Evolutionary conservation across 2,888 invertebrate genomes (phyloP).

Genomic region (Mythimna ferrago): DNA sequence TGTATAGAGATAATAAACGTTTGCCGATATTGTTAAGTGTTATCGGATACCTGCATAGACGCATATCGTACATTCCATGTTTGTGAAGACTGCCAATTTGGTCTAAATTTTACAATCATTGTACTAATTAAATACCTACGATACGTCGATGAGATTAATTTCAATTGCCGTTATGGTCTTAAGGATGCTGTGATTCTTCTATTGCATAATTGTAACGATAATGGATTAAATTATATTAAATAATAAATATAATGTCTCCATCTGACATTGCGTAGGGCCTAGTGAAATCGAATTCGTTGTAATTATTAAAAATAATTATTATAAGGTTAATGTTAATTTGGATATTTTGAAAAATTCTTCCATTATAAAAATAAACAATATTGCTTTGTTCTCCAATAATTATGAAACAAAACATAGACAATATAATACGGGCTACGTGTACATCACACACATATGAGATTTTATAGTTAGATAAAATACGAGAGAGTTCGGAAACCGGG

Average conservation of each 20-base stretch:
- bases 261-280: conserved; percentile 89
- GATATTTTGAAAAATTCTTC: conserved; percentile 86
- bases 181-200: conserved; percentile 91
- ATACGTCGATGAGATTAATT: conserved; percentile 89
- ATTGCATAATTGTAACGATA: conserved; percentile 89
- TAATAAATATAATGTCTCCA: conserved; percentile 84
- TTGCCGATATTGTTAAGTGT: conserved; percentile 88
- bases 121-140: conserved; percentile 87
- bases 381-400: conserved; percentile 84
- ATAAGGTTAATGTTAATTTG: conserved; percentile 85
- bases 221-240: conserved; percentile 80
- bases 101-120: conserved; percentile 90
- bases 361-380: conserved; percentile 81
- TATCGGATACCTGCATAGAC: conserved; percentile 90
- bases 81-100: conserved; percentile 91
- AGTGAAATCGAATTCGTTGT: conserved; percentile 89
- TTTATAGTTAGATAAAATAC: conserved; percentile 88
- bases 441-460: conserved; percentile 83
- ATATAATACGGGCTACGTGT: conserved; percentile 86
- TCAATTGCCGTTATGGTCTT: conserved; percentile 89
- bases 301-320: conserved; percentile 81
- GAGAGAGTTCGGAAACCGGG: conserved; percentile 90
- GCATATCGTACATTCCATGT: conserved; percentile 91
- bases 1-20: conserved; percentile 86
- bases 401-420: conserved; percentile 84